phyloP scores from a whole-genome alignment of 2,888 invertebrate species.

The Cerastis rubricosa region DNA sequence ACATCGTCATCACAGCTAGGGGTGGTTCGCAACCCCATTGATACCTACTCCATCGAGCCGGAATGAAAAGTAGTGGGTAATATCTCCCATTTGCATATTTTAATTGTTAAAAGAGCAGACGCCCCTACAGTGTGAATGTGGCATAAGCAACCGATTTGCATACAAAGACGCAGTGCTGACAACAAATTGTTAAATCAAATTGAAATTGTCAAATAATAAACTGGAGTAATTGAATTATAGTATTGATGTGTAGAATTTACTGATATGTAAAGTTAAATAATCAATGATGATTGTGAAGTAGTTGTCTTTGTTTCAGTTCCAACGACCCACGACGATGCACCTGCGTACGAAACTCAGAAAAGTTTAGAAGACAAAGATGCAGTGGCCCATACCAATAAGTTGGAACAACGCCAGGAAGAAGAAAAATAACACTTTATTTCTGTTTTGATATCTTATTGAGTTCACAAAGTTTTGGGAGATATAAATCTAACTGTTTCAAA shows the following conservation, averaged over 20 bases:
- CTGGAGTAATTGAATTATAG: conserved; percentile 76
- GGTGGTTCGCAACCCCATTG: conserved; percentile 75
- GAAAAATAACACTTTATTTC: conserved; percentile 43
- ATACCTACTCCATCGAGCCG: conserved; percentile 81
- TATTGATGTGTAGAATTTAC: conserved; percentile 19
- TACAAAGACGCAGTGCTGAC: conserved; percentile 77
- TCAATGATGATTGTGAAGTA: conserved; percentile 8
- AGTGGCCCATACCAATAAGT: conserved; percentile 45
- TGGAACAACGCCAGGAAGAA: conserved; percentile 40
- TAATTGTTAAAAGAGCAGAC: conserved; percentile 86
- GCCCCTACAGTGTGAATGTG: conserved; percentile 81
- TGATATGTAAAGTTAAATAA: conserved; percentile 12
- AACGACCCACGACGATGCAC: conserved; percentile 16
- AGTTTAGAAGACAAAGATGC: conserved; percentile 47
- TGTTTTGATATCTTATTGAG: conserved; percentile 29
- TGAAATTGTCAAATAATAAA: too few relatives aligned
- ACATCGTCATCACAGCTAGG: conserved; percentile 76
- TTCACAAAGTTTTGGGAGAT: conserved; percentile 22
- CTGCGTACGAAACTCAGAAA: conserved; percentile 31
- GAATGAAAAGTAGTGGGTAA: conserved; percentile 89
- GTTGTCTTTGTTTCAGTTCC: background rate
- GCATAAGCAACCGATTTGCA: conserved; percentile 86
- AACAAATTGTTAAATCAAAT: conserved; percentile 82
- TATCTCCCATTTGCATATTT: conserved; percentile 89
- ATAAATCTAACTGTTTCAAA: conserved; percentile 20